A percentile compares a stretch with the other conserved stretches of the same genome.
phyloP scores from a whole-genome alignment of 2,888 invertebrate genomes.

The Acanthoscelides obtectus region DNA sequence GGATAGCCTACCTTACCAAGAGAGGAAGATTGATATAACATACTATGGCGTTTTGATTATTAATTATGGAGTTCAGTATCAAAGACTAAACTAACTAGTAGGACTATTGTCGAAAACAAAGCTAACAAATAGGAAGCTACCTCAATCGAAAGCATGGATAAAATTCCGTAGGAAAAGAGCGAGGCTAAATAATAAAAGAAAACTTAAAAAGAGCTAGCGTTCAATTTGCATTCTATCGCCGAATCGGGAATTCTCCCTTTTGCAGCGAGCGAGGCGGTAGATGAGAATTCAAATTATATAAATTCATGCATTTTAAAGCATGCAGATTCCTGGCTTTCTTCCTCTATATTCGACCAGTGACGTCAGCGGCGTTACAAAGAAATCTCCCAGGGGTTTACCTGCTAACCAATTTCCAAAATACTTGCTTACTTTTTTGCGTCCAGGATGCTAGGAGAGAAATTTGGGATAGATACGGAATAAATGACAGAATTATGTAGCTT shows the following conservation, averaged over 20 bases:
- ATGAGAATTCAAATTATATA: slow-evolving; percentile 37
- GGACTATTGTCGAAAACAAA: not conserved
- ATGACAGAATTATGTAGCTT: too few relatives aligned
- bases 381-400: not conserved
- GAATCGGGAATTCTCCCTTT: not conserved
- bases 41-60: too few relatives aligned
- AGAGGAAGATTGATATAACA: too few relatives aligned
- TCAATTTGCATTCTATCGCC: not conserved
- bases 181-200: not conserved
- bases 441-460: too few relatives aligned
- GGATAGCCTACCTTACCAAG: too few relatives aligned
- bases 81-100: too few relatives aligned
- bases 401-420: too few relatives aligned
- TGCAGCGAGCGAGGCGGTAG: slow-evolving; percentile 9
- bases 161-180: not conserved
- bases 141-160: too few relatives aligned
- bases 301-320: slow-evolving; percentile 47
- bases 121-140: not conserved
- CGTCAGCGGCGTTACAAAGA: not conserved
- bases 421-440: too few relatives aligned
- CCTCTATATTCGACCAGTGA: slow-evolving; percentile 31
- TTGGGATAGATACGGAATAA: too few relatives aligned
- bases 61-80: too few relatives aligned
- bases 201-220: not conserved
- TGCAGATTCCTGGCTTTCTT: slow-evolving; percentile 41